Evolutionary conservation across 2,797 vertebrate species (phyloP).

Genomic region (Enteromius paludinosus): DNA sequence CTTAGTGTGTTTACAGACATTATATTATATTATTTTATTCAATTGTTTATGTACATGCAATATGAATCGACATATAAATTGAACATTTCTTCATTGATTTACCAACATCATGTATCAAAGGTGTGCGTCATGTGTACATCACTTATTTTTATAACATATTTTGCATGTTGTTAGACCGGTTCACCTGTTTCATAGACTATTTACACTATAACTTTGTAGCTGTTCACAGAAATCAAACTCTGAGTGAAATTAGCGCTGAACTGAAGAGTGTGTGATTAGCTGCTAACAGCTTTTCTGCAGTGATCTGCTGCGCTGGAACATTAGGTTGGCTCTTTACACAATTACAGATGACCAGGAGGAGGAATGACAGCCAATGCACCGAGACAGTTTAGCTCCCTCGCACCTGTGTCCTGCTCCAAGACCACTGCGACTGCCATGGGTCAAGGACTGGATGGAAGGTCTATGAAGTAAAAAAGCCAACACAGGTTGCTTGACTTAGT

Average conservation of each 20-base stretch:
- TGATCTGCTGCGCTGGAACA: constrained; percentile 39
- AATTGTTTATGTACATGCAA: too few species aligned
- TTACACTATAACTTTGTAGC: background rate
- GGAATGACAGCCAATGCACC: constrained; percentile 25
- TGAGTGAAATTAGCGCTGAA: constrained; percentile 54
- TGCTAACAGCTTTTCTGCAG: constrained; percentile 34
- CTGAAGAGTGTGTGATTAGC: constrained; percentile 57
- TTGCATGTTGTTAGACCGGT: background rate
- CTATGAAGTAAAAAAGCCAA: background rate
- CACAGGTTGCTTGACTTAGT: background rate
- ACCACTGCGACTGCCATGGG: background rate
- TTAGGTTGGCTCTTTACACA: constrained; percentile 25
- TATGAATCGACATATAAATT: too few species aligned
- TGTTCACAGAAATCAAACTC: background rate
- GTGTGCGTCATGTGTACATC: too few species aligned
- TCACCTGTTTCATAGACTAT: background rate
- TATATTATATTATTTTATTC: too few species aligned
- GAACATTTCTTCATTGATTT: too few species aligned
- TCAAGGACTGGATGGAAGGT: constrained; percentile 16
- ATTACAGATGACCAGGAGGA: constrained; percentile 30
- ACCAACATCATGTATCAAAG: too few species aligned
- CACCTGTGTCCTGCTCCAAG: background rate
- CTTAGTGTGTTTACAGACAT: too few species aligned
- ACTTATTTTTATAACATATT: too few species aligned
- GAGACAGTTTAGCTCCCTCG: constrained; percentile 22